Base-by-base conservation (phyloP, 2,888 invertebrate species). In the Netelia inedita region DNA sequence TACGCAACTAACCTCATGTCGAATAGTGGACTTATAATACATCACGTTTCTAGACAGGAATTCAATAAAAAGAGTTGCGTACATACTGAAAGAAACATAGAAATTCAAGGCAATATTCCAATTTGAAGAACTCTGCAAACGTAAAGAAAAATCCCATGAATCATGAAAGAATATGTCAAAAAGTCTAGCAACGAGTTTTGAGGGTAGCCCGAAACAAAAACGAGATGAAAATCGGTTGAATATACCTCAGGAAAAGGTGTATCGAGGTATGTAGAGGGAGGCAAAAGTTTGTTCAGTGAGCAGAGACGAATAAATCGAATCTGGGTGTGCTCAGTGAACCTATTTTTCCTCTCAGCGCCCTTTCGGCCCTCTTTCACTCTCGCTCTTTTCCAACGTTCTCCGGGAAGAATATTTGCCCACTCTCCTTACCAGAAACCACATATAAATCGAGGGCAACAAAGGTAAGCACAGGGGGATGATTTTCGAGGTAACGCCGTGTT, bases 221-320 rank as follows among this genome's bases (percentile, higher is more conserved):
- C 16, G 2, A 19, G 16, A 57, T 19, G 16, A 57, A 57, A 21
- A 16, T 57, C 19, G 63, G 35, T 35, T 16, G 19, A 46, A 73
- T 73, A 61, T 28, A 73, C 5, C 2, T 16, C 23, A 35, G 59
- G n/a, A 59, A 75, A 75, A 75, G 9, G 28, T 1, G 28, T 55
- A 23, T 28, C 55, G 35, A 41, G 19, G 41, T 41, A 16, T 16
- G 6, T 28, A 16, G 46, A 55, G 41, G 23, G 21, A 21, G 65
- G 16, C 43, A 16, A 28, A 46, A 74, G 79, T 71, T 71, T 75
- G 69, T 59, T 79, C 71, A 50, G 63, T 57, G 63, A 11, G 46
- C 14, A 61, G 65, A 66, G 66, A 61, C 46, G 72, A 72, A 80
- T 72, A 80, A 72, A 83, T 76, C 71, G 71, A 80, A 79, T 50